Percentiles rank a stretch among this genome's conserved stretches.
Evolutionary conservation across 23 tunicate genomes (phyloP).

Genomic region (Aplidium turbinatum): DNA sequence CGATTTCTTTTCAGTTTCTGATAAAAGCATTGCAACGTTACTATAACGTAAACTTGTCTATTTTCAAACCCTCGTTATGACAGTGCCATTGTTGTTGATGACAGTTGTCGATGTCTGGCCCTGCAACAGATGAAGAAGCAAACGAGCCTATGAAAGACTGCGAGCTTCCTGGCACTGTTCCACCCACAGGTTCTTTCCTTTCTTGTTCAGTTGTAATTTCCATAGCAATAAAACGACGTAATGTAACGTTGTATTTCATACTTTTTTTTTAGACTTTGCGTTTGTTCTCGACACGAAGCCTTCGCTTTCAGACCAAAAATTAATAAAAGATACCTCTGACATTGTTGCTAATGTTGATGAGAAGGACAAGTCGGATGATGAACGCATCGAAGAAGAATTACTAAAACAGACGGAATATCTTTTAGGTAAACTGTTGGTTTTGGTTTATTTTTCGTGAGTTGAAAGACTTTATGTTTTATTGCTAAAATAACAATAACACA

Average conservation of each 20-base stretch:
- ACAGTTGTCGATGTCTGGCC: no score
- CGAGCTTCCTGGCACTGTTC: no score
- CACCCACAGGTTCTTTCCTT: no score
- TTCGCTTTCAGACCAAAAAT: neutral
- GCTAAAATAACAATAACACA: no score
- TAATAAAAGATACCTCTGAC: neutral
- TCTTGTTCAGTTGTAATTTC: no score
- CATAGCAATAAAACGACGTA: no score
- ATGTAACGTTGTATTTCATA: neutral
- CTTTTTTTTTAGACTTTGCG: neutral
- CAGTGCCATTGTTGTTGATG: no score
- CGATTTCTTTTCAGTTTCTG: neutral
- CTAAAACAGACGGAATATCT: slow-evolving; percentile 24
- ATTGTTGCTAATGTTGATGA: neutral
- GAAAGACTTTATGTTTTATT: no score
- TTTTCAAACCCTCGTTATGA: neutral
- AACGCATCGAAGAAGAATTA: slow-evolving; percentile 14
- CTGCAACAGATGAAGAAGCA: no score
- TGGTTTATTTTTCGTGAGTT: neutral
- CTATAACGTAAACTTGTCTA: no score
- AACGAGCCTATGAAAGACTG: no score
- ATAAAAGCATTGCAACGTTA: neutral
- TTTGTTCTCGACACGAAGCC: slow-evolving; percentile 24
- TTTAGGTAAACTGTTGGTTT: slow-evolving; percentile 1
- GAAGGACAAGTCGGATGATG: neutral